These are phyloP conservation scores for Pocillopora grandis DNA, from an alignment of 92 coral and sea anemone species.

Conservation along the genomic window DNA sequence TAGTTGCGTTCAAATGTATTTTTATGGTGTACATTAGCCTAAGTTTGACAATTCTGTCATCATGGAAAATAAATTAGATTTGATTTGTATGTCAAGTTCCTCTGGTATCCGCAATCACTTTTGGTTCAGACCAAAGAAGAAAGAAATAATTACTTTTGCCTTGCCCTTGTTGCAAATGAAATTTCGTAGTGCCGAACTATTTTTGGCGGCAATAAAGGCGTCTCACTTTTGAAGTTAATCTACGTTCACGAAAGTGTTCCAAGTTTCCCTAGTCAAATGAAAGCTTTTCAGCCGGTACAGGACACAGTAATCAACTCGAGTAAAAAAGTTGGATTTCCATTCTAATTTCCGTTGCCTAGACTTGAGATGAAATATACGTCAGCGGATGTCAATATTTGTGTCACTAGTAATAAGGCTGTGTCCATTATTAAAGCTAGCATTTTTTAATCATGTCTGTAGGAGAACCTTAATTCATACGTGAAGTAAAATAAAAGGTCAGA, in stretches of 20 bases:
- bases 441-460: neutral
- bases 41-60: no score
- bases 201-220: no score
- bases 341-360: constrained; percentile 4
- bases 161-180: no score
- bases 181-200: no score
- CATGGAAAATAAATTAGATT: neutral
- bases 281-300: no score
- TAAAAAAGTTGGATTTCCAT: neutral
- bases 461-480: neutral
- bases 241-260: no score
- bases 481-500: no score
- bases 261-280: no score
- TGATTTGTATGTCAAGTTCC: neutral
- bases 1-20: no score
- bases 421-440: neutral
- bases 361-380: neutral
- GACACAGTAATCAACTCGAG: neutral
- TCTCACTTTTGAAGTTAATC: no score
- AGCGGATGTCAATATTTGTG: neutral
- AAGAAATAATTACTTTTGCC: neutral
- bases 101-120: neutral
- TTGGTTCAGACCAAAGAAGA: neutral
- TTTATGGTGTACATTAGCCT: no score
- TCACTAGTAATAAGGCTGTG: neutral